A percentile compares a stretch with the other conserved stretches of the same genome.
These are phyloP conservation scores for Octopus bimaculoides DNA, from an alignment of 1,140 invertebrate genomes.

Conservation along the genomic window DNA sequence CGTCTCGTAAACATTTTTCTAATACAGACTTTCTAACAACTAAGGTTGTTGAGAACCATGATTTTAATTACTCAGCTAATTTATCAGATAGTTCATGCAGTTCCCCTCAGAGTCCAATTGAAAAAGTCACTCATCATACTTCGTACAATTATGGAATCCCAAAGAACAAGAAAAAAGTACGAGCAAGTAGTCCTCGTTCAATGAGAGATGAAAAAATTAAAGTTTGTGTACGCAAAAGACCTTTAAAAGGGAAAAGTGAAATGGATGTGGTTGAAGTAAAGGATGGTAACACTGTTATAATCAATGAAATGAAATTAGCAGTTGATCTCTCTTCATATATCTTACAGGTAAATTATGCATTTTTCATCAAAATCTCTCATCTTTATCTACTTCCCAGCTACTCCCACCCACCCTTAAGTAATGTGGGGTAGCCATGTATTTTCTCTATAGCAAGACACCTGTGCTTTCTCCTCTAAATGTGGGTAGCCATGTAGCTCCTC, in stretches of 20 bases:
- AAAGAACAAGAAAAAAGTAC: slow-evolving; percentile 17
- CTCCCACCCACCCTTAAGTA: too few species aligned
- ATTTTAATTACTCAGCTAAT: slow-evolving; percentile 9
- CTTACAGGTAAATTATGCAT: slow-evolving; percentile 40
- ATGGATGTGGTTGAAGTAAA: slow-evolving; percentile 78
- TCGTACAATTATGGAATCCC: slow-evolving; percentile 56
- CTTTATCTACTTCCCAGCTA: too few species aligned
- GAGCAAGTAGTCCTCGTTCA: slow-evolving; percentile 13
- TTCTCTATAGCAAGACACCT: too few species aligned
- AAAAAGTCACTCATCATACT: slow-evolving; percentile 35
- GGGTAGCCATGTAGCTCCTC: too few species aligned
- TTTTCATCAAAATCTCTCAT: too few species aligned
- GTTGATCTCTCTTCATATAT: slow-evolving; percentile 94
- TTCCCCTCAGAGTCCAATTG: slow-evolving; percentile 23
- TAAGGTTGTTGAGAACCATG: slow-evolving; percentile 18
- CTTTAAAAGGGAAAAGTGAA: slow-evolving; percentile 80
- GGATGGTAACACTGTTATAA: slow-evolving; percentile 86
- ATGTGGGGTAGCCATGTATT: too few species aligned
- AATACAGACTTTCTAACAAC: not conserved
- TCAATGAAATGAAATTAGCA: slow-evolving; percentile 95
- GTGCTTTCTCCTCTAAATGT: too few species aligned
- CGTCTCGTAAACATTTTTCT: too few species aligned
- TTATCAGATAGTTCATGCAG: slow-evolving; percentile 17
- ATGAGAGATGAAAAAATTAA: slow-evolving; percentile 68
- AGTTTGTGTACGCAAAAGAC: slow-evolving; percentile 94